Percentiles rank a stretch among this genome's conserved stretches.
phyloP scores from a whole-genome alignment of 1,140 invertebrate species.

The Theocolax elegans region DNA sequence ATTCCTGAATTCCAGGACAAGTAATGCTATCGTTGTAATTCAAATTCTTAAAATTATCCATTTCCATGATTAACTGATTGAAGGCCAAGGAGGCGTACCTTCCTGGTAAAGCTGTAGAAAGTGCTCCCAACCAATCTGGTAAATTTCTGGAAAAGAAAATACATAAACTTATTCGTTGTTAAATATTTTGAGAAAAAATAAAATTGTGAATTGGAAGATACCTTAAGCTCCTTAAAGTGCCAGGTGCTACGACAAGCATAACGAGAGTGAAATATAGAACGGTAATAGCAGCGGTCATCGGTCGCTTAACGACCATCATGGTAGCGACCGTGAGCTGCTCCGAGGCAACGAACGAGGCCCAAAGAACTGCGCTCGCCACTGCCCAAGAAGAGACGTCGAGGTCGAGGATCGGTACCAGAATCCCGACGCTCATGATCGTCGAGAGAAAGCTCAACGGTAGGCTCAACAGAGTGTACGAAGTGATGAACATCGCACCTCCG shows the following conservation, averaged over 20 bases:
- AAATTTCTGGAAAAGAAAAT: constrained; percentile 50
- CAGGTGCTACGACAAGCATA: constrained; percentile 77
- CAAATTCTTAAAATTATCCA: constrained; percentile 58
- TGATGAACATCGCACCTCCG: constrained; percentile 83
- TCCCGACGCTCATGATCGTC: constrained; percentile 60
- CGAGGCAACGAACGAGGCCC: constrained; percentile 83
- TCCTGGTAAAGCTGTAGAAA: constrained; percentile 60
- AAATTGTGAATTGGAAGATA: neutral
- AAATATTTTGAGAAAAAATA: too few species aligned
- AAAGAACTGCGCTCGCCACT: constrained; percentile 70
- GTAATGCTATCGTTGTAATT: constrained; percentile 68
- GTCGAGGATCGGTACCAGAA: constrained; percentile 60
- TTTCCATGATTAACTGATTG: constrained; percentile 59
- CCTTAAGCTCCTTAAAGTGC: constrained; percentile 80
- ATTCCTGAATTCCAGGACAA: constrained; percentile 68
- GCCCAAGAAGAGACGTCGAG: constrained; percentile 58
- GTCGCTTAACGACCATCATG: constrained; percentile 82
- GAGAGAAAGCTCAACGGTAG: constrained; percentile 82
- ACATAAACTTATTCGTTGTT: neutral
- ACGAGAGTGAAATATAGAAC: constrained; percentile 81
- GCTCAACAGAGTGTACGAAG: constrained; percentile 82
- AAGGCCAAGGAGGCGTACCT: constrained; percentile 60
- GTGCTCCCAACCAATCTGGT: constrained; percentile 56
- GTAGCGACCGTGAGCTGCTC: constrained; percentile 87
- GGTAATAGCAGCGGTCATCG: constrained; percentile 78